phyloP scores from a whole-genome alignment of 2,888 invertebrate species.

The Holacanthella duospinosa region DNA sequence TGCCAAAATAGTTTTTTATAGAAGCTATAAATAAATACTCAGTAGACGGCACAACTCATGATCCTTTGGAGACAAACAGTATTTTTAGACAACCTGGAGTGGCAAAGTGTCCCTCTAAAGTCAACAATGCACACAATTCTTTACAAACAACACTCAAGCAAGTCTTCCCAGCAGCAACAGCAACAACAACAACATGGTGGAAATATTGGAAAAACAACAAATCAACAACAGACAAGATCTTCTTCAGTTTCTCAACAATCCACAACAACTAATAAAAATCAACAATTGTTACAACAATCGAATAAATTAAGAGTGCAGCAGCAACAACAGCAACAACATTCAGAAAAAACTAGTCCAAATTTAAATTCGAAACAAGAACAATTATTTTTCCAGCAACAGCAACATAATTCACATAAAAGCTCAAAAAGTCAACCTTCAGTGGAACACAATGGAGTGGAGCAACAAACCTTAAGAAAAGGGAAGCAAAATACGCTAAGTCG shows the following conservation, averaged over 20 bases:
- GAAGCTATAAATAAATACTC: neutral
- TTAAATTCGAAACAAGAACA: too few relatives aligned
- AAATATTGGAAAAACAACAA: neutral
- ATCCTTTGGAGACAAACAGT: neutral
- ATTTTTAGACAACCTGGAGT: neutral
- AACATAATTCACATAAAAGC: neutral
- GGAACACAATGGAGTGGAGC: neutral
- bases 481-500: neutral
- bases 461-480: neutral
- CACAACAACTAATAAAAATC: too few relatives aligned
- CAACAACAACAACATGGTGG: neutral
- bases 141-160: neutral
- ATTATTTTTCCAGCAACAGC: neutral
- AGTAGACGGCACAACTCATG: neutral
- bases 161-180: neutral
- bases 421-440: neutral
- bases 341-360: neutral
- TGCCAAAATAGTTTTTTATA: neutral
- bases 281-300: too few relatives aligned
- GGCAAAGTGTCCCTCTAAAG: neutral
- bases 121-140: conserved; percentile 1
- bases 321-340: neutral
- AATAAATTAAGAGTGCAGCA: neutral
- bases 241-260: neutral
- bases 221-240: neutral